Evolutionary conservation across 2,888 invertebrate genomes (phyloP).

Genomic region (Folsomia candida): DNA sequence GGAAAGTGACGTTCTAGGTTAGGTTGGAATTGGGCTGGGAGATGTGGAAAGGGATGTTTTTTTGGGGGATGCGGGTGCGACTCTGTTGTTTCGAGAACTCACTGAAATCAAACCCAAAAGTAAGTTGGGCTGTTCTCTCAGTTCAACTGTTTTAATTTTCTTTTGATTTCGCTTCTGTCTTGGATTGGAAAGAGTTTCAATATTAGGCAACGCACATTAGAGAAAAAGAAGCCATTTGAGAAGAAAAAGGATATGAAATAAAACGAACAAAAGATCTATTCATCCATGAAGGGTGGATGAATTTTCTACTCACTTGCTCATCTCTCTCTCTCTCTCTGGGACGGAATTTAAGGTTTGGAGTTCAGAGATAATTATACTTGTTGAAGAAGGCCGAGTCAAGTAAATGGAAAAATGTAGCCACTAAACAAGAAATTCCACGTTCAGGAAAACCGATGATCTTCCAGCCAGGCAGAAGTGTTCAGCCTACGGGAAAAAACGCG

Average conservation of each 20-base stretch:
- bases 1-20: constrained; percentile 42
- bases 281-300: constrained; percentile 47
- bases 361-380: constrained; percentile 49
- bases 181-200: constrained; percentile 4
- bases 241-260: constrained; percentile 30
- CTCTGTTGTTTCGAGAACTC: background rate
- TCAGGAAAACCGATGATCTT: constrained; percentile 15
- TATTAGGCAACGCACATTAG: background rate
- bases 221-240: constrained; percentile 13
- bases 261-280: constrained; percentile 47
- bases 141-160: constrained; percentile 17
- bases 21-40: background rate
- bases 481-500: constrained; percentile 17
- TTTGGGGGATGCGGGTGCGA: background rate
- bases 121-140: background rate
- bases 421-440: constrained; percentile 43
- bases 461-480: background rate
- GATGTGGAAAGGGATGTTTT: background rate
- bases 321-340: background rate
- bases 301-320: constrained; percentile 43
- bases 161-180: constrained; percentile 19
- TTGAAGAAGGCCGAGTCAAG: constrained; percentile 39
- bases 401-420: constrained; percentile 40
- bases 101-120: background rate
- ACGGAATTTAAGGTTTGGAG: constrained; percentile 40